Evolutionary conservation across 1,140 invertebrate species (phyloP).

Genomic region (Parapsyche elsis): DNA sequence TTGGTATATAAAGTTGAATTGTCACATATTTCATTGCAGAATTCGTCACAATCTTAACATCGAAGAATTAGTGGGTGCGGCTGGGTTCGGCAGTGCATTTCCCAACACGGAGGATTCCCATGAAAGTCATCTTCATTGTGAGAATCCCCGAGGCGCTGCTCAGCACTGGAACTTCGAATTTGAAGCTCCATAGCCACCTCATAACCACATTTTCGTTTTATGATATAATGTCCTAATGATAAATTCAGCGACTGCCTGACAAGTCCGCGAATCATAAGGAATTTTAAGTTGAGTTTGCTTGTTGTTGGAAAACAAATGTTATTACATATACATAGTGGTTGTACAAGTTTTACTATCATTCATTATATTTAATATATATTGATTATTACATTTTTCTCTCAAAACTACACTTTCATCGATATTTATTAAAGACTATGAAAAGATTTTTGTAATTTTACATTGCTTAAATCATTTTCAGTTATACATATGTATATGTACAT

Average conservation of each 20-base stretch:
- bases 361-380: conserved; percentile 1
- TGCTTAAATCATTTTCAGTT: not conserved
- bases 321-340: not conserved
- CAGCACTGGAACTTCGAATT: not conserved
- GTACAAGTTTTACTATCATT: conserved; percentile 24
- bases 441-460: conserved; percentile 20
- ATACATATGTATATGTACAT: too few species aligned
- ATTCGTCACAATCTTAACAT: conserved; percentile 68
- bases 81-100: not conserved
- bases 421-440: conserved; percentile 3
- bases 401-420: conserved; percentile 21
- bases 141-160: not conserved
- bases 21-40: conserved; percentile 59
- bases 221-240: conserved; percentile 25
- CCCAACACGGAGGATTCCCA: not conserved
- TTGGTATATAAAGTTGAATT: too few species aligned
- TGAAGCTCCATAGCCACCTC: not conserved
- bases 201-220: conserved; percentile 39
- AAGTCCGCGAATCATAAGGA: conserved; percentile 31
- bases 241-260: conserved; percentile 29
- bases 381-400: too few species aligned
- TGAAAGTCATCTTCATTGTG: not conserved
- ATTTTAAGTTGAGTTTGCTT: conserved; percentile 30
- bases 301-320: conserved; percentile 1
- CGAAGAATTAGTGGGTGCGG: conserved; percentile 65